Evolutionary conservation across 2,888 invertebrate genomes (phyloP).

Genomic region (Bombyx huttoni): DNA sequence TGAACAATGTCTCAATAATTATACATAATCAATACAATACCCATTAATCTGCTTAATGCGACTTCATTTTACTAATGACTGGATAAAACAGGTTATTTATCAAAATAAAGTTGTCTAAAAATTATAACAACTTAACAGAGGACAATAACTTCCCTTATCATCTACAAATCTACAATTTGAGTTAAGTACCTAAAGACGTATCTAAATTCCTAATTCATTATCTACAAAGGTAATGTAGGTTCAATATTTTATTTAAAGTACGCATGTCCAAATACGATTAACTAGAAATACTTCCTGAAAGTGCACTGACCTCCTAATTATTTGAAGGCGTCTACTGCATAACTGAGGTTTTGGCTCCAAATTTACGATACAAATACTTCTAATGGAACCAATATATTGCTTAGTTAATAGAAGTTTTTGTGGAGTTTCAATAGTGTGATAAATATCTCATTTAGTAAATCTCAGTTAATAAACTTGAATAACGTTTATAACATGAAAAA

Average conservation of each 20-base stretch:
- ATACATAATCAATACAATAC: constrained; percentile 8
- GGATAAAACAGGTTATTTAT: constrained; percentile 47
- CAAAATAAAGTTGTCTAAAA: constrained; percentile 63
- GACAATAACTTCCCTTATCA: constrained; percentile 21
- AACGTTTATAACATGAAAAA: too few species aligned
- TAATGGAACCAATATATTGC: background rate
- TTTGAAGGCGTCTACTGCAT: constrained; percentile 17
- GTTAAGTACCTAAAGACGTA: constrained; percentile 52
- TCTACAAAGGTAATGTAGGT: constrained; percentile 8
- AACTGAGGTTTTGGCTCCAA: background rate
- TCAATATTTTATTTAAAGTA: constrained; percentile 18
- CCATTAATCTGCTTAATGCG: constrained; percentile 7
- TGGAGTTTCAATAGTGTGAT: background rate
- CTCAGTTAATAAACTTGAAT: too few species aligned
- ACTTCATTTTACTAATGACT: constrained; percentile 12
- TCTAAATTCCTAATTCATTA: constrained; percentile 40
- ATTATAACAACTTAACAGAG: constrained; percentile 31
- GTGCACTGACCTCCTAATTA: constrained; percentile 17
- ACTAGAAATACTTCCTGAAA: constrained; percentile 20
- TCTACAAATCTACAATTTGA: constrained; percentile 41
- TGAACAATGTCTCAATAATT: background rate
- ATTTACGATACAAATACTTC: background rate
- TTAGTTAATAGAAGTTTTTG: background rate
- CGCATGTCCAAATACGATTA: constrained; percentile 16
- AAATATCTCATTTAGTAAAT: too few species aligned